Base-by-base conservation (phyloP, 2,797 vertebrate genomes). In the Macroramphosus scolopax region DNA sequence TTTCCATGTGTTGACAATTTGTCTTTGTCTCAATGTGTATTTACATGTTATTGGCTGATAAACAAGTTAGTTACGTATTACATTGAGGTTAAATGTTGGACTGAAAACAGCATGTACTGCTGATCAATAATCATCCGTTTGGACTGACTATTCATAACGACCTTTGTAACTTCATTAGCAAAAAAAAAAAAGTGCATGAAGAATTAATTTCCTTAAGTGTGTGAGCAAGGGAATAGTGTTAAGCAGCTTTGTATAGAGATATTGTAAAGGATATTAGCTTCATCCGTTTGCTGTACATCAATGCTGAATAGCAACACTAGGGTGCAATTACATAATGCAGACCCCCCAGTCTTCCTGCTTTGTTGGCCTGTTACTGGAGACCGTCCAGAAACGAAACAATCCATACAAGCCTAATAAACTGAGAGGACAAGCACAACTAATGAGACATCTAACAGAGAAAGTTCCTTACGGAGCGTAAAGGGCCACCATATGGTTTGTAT, bases 281-380 rank as follows among this genome's bases (percentile, higher is more conserved):
- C 68, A 75, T 59, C 63, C 64, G 64, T 16, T n/a, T 53, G 54
- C 51, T 42, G 48, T 47, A 56, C 41, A 58, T 52, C 63, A 72
- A 61, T 55, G 46, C 54, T 72, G 71, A 74, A 70, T 64, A 43
- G 48, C 53, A 80, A 66, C 43, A 65, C 75, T 50, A 51, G 51
- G 55, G 68, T 79, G 57, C 61, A 78, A 80, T 90, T 88, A 89
- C 88, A 89, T 78, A 84, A 66, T 73, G 66, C 68, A 83, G 82
- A 89, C 87, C 88, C n/a, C 87, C 86, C 88, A 88, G 76, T 83
- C 80, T 88, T 84, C 89, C 48, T 90, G 91, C 91, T 93, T 89
- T 87, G 88, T 92, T 88, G 81, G 73, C 64, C 77, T 90, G 84
- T 87, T 89, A 90, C 89, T 94, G 92, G 92, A 95, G 76, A 77